A percentile compares a stretch with the other conserved stretches of the same genome.
These are phyloP conservation scores for Blera fallax DNA, from an alignment of 2,888 invertebrate species.

Conservation along the genomic window DNA sequence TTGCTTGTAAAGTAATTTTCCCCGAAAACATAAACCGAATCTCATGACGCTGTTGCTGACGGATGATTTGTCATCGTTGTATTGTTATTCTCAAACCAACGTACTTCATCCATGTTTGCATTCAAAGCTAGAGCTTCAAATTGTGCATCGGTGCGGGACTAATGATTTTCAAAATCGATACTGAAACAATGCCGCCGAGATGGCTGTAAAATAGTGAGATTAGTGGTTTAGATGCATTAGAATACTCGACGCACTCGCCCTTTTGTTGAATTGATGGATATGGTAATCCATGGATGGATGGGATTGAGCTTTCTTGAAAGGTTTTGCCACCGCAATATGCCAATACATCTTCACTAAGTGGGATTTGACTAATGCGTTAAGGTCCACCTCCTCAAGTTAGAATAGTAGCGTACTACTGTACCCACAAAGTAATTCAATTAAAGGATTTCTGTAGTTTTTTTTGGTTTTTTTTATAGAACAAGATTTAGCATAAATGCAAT, in stretches of 20 bases:
- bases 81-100: constrained; percentile 5
- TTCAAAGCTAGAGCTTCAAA: constrained; percentile 36
- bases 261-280: constrained; percentile 64
- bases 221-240: constrained; percentile 70
- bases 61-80: constrained; percentile 65
- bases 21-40: constrained; percentile 39
- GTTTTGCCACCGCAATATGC: constrained; percentile 67
- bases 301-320: constrained; percentile 52
- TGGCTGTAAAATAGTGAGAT: constrained; percentile 52
- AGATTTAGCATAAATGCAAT: constrained; percentile 55
- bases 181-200: constrained; percentile 51
- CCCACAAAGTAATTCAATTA: constrained; percentile 68
- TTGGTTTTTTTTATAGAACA: constrained; percentile 18
- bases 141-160: constrained; percentile 63
- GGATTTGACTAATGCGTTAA: constrained; percentile 64
- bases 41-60: constrained; percentile 47
- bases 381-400: constrained; percentile 10
- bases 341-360: constrained; percentile 69
- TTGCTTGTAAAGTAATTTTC: constrained; percentile 56
- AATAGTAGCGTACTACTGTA: background rate
- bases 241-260: constrained; percentile 4
- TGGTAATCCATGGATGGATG: constrained; percentile 53
- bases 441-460: constrained; percentile 60
- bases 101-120: background rate
- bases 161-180: constrained; percentile 66